Evolutionary conservation across 2,113 vertebrate genomes (phyloP).

Genomic region (Narcine bancroftii): DNA sequence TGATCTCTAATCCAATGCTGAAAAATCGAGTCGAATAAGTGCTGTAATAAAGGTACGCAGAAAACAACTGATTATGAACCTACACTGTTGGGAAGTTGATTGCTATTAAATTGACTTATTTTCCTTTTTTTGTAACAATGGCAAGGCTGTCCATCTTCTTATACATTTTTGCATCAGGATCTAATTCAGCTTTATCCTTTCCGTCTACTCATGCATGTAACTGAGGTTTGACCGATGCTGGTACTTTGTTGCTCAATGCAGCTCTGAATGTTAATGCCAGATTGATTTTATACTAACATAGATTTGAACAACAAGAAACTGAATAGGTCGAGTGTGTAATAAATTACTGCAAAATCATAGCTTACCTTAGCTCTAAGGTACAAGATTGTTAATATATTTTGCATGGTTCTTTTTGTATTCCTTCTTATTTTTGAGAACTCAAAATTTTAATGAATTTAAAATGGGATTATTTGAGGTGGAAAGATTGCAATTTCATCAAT

Average conservation of each 20-base stretch:
- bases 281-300: constrained; percentile 40
- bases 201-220: constrained; percentile 44
- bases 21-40: constrained; percentile 37
- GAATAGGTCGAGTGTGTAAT: constrained; percentile 29
- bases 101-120: constrained; percentile 57
- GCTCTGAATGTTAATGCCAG: constrained; percentile 46
- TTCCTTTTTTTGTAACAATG: constrained; percentile 44
- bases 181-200: constrained; percentile 44
- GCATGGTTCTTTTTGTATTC: not conserved
- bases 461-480: not conserved
- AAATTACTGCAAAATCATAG: constrained; percentile 28
- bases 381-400: constrained; percentile 13
- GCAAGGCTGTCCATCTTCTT: constrained; percentile 40
- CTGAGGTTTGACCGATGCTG: constrained; percentile 50
- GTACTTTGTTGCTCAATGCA: constrained; percentile 45
- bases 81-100: constrained; percentile 55
- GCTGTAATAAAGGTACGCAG: constrained; percentile 59
- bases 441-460: not conserved
- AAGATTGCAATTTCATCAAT: not conserved
- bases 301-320: constrained; percentile 36
- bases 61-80: constrained; percentile 61
- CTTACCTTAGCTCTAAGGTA: not conserved
- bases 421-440: constrained; percentile 10
- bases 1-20: constrained; percentile 30
- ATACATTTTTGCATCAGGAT: constrained; percentile 42